Evolutionary conservation across 1,140 invertebrate species (phyloP).

Genomic region (Prorops nasuta): DNA sequence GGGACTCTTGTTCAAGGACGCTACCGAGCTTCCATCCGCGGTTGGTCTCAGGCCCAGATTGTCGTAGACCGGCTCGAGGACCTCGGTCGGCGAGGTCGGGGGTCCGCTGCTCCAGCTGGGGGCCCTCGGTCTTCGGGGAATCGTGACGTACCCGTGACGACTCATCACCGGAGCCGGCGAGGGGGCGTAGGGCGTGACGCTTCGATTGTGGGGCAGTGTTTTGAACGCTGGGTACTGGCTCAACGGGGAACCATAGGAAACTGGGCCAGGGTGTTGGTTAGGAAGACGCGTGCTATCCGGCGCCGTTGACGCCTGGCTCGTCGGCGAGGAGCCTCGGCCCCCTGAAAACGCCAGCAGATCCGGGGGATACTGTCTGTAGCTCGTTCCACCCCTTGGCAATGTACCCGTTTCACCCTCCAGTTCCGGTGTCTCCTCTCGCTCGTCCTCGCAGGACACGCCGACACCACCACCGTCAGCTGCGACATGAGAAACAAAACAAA

Average conservation of each 20-base stretch:
- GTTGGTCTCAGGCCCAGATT: slow-evolving; percentile 79
- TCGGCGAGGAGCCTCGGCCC: slow-evolving; percentile 56
- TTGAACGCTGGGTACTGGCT: slow-evolving; percentile 58
- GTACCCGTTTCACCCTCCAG: slow-evolving; percentile 43
- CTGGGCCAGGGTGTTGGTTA: slow-evolving; percentile 54
- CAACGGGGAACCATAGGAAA: slow-evolving; percentile 30
- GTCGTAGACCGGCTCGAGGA: slow-evolving; percentile 77
- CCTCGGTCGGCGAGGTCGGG: slow-evolving; percentile 59
- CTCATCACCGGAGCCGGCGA: slow-evolving; percentile 62
- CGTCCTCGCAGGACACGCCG: slow-evolving; percentile 31
- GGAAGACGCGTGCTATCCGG: slow-evolving; percentile 64
- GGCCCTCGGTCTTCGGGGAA: slow-evolving; percentile 76
- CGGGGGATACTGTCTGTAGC: slow-evolving; percentile 68
- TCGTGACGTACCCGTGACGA: slow-evolving; percentile 79
- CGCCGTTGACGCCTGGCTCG: slow-evolving; percentile 73
- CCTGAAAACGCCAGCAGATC: slow-evolving; percentile 77
- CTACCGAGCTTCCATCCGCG: slow-evolving; percentile 78
- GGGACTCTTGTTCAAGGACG: slow-evolving; percentile 69
- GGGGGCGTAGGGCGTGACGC: slow-evolving; percentile 69
- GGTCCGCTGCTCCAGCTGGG: slow-evolving; percentile 72
- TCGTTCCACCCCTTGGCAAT: slow-evolving; percentile 44
- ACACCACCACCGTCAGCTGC: slow-evolving; percentile 47
- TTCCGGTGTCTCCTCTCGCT: slow-evolving; percentile 34
- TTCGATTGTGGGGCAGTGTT: slow-evolving; percentile 71
- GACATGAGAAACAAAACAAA: slow-evolving; percentile 31